These are phyloP conservation scores for Rosalia funebris DNA, from an alignment of 2,888 invertebrate species.

Conservation along the genomic window DNA sequence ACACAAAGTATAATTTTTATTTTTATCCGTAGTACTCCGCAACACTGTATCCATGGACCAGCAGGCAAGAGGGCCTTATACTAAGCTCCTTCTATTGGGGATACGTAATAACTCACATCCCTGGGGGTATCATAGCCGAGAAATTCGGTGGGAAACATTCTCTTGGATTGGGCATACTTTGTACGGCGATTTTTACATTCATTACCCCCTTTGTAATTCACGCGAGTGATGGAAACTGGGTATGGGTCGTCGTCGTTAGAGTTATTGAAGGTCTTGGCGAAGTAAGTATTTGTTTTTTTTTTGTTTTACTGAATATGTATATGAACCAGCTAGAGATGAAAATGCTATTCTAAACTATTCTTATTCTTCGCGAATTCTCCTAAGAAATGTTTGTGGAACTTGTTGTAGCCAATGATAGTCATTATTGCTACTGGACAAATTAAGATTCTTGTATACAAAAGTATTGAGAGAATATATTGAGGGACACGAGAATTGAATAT, in stretches of 20 bases:
- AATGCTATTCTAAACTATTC: too few relatives aligned
- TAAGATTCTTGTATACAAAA: too few relatives aligned
- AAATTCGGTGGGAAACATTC: slow-evolving; percentile 87
- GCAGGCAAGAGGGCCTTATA: slow-evolving; percentile 78
- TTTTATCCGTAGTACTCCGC: slow-evolving; percentile 32
- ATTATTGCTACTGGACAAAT: too few relatives aligned
- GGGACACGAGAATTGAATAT: too few relatives aligned
- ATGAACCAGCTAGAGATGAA: too few relatives aligned
- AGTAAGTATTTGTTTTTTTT: slow-evolving; percentile 59
- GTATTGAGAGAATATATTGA: too few relatives aligned
- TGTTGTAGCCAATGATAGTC: too few relatives aligned
- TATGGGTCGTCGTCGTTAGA: slow-evolving; percentile 72
- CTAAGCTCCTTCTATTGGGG: slow-evolving; percentile 87
- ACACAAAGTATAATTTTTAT: too few relatives aligned
- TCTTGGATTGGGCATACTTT: slow-evolving; percentile 81
- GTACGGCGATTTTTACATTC: slow-evolving; percentile 85
- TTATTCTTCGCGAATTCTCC: too few relatives aligned
- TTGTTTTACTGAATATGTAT: background rate
- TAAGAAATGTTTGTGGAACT: too few relatives aligned
- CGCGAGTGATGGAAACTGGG: slow-evolving; percentile 76
- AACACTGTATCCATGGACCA: slow-evolving; percentile 68
- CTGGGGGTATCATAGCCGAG: slow-evolving; percentile 84
- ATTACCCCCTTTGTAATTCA: slow-evolving; percentile 78
- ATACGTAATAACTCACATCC: slow-evolving; percentile 83
- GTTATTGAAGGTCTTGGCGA: slow-evolving; percentile 86